These are phyloP conservation scores for Drosophila pectinifera DNA, from an alignment of 1,140 invertebrate genomes.

Conservation along the genomic window DNA sequence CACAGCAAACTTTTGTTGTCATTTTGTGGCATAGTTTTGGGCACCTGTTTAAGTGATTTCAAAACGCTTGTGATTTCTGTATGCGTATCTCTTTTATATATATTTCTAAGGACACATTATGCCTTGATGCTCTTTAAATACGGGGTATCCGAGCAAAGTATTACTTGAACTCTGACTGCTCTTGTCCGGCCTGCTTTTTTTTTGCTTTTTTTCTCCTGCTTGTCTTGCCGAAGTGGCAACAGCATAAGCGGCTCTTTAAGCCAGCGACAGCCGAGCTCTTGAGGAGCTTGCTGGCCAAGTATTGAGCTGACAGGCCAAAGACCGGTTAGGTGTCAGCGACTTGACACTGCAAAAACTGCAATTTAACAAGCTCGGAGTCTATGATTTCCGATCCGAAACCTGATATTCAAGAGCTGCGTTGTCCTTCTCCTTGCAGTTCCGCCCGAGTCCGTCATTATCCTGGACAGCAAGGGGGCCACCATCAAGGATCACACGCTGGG, in stretches of 20 bases:
- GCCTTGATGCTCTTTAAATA: neutral
- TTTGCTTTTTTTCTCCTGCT: neutral
- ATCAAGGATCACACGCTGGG: slow-evolving; percentile 90
- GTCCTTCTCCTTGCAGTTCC: slow-evolving; percentile 87
- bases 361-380: slow-evolving; percentile 8
- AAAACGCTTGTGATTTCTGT: no score
- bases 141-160: neutral
- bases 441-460: slow-evolving; percentile 90
- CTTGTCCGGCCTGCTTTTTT: neutral
- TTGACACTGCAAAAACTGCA: slow-evolving; percentile 6
- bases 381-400: slow-evolving; percentile 7
- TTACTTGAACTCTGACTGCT: slow-evolving; percentile 26
- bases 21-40: no score
- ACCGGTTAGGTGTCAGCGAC: slow-evolving; percentile 6
- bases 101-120: neutral
- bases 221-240: slow-evolving; percentile 49
- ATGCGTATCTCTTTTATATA: no score
- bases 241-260: slow-evolving; percentile 22
- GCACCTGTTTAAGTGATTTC: no score
- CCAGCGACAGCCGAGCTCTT: slow-evolving; percentile 20
- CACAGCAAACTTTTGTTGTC: neutral
- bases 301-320: slow-evolving; percentile 14
- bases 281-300: slow-evolving; percentile 29
- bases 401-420: slow-evolving; percentile 1
- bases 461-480: slow-evolving; percentile 90